Conservation (phyloP, 2,888 invertebrate species). For the Tetropium fuscum region DNA sequence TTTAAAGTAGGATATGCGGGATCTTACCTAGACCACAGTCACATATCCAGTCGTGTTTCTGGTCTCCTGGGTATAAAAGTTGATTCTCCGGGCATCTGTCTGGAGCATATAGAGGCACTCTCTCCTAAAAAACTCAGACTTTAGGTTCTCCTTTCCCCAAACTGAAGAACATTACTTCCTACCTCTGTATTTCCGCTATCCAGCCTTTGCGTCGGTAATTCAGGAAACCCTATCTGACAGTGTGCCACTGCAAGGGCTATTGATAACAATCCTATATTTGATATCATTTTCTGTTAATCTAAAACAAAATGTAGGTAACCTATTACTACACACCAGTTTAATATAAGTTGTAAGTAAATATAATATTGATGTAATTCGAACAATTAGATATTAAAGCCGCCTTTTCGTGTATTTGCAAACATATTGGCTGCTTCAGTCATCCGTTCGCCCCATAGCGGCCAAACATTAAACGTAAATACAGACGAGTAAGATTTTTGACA, state of each 20-base stretch:
- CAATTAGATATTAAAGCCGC: no score
- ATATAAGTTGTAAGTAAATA: no score
- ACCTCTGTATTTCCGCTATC: slow-evolving; percentile 40
- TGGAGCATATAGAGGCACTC: slow-evolving; percentile 63
- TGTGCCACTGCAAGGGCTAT: neutral
- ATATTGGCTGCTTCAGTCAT: no score
- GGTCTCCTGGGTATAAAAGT: slow-evolving; percentile 76
- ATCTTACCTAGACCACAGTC: slow-evolving; percentile 71
- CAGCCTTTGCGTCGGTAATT: slow-evolving; percentile 41
- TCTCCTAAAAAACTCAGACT: slow-evolving; percentile 34
- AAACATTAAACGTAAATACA: no score
- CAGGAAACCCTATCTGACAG: slow-evolving; percentile 41
- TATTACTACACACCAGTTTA: no score
- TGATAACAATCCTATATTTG: neutral
- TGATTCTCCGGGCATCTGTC: slow-evolving; percentile 74
- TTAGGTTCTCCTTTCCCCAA: neutral
- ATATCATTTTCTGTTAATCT: neutral
- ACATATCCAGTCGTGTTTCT: slow-evolving; percentile 73
- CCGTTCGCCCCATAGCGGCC: no score
- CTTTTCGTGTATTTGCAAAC: no score
- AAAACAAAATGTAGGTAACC: no score
- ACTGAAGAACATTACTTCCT: slow-evolving; percentile 6
- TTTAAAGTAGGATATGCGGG: neutral
- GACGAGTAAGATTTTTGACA: no score
- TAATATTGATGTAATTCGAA: no score